Evolutionary conservation across 2,797 vertebrate species (phyloP).

Genomic region (Champsocephalus gunnari): DNA sequence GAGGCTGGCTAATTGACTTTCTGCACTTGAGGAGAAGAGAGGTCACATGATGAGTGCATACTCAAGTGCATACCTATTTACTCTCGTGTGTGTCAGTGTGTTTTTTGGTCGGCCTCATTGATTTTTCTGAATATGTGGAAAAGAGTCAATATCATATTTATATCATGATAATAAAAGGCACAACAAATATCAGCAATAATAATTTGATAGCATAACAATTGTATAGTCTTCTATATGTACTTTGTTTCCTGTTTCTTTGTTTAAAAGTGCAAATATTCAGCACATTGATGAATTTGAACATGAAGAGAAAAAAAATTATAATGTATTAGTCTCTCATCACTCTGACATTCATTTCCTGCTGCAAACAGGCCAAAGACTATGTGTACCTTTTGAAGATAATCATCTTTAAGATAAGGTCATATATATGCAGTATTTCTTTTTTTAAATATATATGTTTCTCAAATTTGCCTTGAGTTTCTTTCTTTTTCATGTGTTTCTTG

Average conservation of each 20-base stretch:
- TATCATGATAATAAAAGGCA: slow-evolving; percentile 1
- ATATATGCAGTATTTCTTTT: background rate
- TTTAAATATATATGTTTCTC: background rate
- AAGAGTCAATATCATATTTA: slow-evolving; percentile 24
- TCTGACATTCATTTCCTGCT: background rate
- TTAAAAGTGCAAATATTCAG: background rate
- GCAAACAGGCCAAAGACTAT: background rate
- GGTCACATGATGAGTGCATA: slow-evolving; percentile 12
- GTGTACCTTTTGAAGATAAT: background rate
- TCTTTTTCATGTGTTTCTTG: too few relatives aligned
- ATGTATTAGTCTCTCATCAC: background rate
- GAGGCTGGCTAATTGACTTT: slow-evolving; percentile 42
- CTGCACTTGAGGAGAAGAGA: slow-evolving; percentile 35
- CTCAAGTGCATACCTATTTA: slow-evolving; percentile 9
- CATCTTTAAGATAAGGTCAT: background rate
- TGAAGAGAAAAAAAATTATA: background rate
- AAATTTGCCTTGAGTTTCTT: too few relatives aligned
- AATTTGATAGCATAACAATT: background rate
- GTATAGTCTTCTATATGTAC: background rate
- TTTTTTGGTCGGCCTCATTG: slow-evolving; percentile 3
- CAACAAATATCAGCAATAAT: background rate
- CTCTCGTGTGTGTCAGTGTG: background rate
- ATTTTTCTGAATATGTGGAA: slow-evolving; percentile 24
- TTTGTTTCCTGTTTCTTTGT: slow-evolving; percentile 5
- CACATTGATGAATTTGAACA: background rate